Evolutionary conservation across 1,140 invertebrate genomes (phyloP), one percentile per base, ranked within the genome.

Genomic region (Caenorhabditis brenneri): DNA sequence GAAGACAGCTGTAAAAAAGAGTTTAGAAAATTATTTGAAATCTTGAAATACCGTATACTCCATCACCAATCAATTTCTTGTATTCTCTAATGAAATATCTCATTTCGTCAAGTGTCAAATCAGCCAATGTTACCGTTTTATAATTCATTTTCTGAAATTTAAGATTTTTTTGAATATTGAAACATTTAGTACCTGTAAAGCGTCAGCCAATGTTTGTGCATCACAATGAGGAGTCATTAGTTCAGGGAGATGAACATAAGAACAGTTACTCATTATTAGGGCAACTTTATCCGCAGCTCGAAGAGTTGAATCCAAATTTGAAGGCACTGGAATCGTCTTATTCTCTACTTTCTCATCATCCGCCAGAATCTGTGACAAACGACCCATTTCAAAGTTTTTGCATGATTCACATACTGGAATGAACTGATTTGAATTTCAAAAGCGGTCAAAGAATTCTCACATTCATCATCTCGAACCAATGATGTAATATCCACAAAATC

Each of bases 271-370:
- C 55, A 92, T 92, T 5, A 92, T 89, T 31, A 92, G 85, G 16
- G 92, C 92, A 39, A 92, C 91, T 88, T 92, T 92, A 85, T 92
- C 92, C 51, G 89, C 88, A 16, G 92, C 92, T 88, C 65, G 36
- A 42, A 74, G 65, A 42, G 36, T 74, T 24, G 42, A 15, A 51
- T 80, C 49, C 6, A 80, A 22, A 51, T 80, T 51, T 51, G 78
- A 27, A 55, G 27, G 46, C 2, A 33, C 6, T 33, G 78, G 49
- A 33, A 51, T 19, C 4, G n/a, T 0, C 12, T 80, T 80, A 3
- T 46, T 80, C 31, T 80, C 78, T 2, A 42, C 10, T 24, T 74
- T 74, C 10, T 74, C 49, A 6, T 48, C 84, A 22, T 65, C 79
- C 39, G 36, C 80, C 80, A 86, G 19, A n/a, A 82, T 82, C 33